Evolutionary conservation across 1,140 invertebrate species (phyloP), one percentile per base, ranked within the genome.

Genomic region (Achroia grisella): DNA sequence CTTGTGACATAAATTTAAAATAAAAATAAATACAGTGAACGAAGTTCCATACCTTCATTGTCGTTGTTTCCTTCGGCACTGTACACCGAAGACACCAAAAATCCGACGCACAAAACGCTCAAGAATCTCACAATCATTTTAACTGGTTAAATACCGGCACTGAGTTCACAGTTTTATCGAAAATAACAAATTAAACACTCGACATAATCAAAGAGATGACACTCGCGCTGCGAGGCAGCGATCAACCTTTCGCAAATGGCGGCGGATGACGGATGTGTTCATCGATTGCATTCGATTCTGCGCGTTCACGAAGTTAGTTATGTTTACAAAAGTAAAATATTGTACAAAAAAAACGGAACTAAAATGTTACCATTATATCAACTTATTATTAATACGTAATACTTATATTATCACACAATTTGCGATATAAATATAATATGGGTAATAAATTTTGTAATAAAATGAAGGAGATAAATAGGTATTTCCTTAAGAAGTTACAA

Each of bases 51-150:
- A 82, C 80, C 80, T 84, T 84, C 76, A 79, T 84, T 82, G 67
- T 75, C 77, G 76, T 79, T 77, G 72, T 80, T 82, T 79, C 73
- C 73, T 43, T 76, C 67, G 34, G 58, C 75, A 60, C 70, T 69
- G 54, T 68, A 69, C 47, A 76, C 74, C 56, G 76, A 67, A 71
- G 71, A 70, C 64, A 77, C 67, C 65, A 81, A 71, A 74, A 80
- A 67, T 73, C 78, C 80, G 51, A 82, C 62, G 76, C 68, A 84
- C 68, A 84, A 50, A 65, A 82, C 48, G 76, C 62, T 74, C 62
- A 77, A 67, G 67, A 76, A 79, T 72, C 80, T 84, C 76, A 84
- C 78, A 80, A 84, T 84, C 80, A 84, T 84, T 80, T 73, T 84
- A 71, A 74, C 62, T 68, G 64, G 61, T 76, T 57, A 54, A 70